These are phyloP conservation scores for Dissostichus mawsoni DNA, from an alignment of 2,113 vertebrate genomes.

Conservation along the genomic window DNA sequence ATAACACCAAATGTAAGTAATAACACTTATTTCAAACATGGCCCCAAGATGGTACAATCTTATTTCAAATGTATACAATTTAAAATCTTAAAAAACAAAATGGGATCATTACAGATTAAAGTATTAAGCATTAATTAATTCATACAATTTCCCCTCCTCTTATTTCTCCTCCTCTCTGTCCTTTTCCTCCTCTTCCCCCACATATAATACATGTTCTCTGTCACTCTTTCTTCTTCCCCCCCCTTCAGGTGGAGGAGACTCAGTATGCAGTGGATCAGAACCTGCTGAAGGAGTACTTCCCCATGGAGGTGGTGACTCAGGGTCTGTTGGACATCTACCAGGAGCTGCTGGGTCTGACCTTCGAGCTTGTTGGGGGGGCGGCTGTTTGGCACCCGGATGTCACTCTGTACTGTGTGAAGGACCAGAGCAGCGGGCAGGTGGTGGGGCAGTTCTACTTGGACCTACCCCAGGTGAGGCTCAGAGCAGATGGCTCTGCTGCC, in stretches of 20 bases:
- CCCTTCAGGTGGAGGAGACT: constrained; percentile 90
- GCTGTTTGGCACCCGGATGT: constrained; percentile 94
- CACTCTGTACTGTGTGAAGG: constrained; percentile 89
- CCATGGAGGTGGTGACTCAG: constrained; percentile 94
- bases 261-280: constrained; percentile 96
- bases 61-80: too few relatives aligned
- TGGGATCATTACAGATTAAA: background rate
- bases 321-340: constrained; percentile 97
- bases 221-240: too few relatives aligned
- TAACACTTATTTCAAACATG: background rate
- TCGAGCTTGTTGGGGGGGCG: constrained; percentile 86
- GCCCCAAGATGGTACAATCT: background rate
- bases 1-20: background rate
- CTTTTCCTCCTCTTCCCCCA: too few relatives aligned
- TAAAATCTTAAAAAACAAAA: background rate
- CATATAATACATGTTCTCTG: too few relatives aligned
- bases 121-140: background rate
- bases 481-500: too few relatives aligned
- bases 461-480: constrained; percentile 89
- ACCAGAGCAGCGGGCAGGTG: constrained; percentile 78
- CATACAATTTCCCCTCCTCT: too few relatives aligned
- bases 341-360: constrained; percentile 92
- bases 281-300: constrained; percentile 96
- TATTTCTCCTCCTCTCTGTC: background rate
- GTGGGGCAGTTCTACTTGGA: constrained; percentile 98